A percentile compares a stretch with the other conserved stretches of the same genome.
phyloP scores from a whole-genome alignment of 2,797 vertebrate species.

The Karalla daura region DNA sequence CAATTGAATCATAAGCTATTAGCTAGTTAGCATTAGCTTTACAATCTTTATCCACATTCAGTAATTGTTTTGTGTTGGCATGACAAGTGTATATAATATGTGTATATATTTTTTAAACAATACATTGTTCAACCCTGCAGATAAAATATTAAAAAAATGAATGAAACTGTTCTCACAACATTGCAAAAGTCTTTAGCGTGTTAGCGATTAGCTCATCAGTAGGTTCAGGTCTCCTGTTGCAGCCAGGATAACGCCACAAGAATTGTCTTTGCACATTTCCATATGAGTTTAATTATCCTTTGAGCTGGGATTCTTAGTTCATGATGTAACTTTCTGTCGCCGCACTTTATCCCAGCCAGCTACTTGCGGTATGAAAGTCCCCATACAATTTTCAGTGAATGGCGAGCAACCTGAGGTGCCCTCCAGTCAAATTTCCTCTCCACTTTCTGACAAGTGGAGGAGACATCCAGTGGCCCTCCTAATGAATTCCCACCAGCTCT shows the following conservation, averaged over 20 bases:
- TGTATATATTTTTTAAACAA: too few species aligned
- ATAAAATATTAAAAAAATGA: too few species aligned
- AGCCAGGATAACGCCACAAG: background rate
- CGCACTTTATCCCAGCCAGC: constrained; percentile 11
- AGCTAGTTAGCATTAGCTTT: too few species aligned
- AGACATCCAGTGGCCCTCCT: constrained; percentile 66
- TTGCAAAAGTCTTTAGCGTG: background rate
- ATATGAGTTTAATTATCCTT: background rate
- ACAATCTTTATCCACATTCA: too few species aligned
- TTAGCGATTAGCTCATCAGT: background rate
- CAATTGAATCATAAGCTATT: too few species aligned
- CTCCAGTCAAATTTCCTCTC: constrained; percentile 55
- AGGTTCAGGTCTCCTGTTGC: background rate
- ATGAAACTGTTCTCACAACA: too few species aligned
- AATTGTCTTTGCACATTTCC: background rate
- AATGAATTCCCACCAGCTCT: constrained; percentile 73
- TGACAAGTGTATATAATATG: too few species aligned
- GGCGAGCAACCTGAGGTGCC: constrained; percentile 44
- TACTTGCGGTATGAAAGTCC: constrained; percentile 29
- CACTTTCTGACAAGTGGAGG: constrained; percentile 69
- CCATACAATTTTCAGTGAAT: constrained; percentile 46
- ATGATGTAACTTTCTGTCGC: background rate
- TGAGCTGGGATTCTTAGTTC: background rate
- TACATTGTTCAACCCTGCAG: too few species aligned
- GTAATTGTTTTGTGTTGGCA: too few species aligned